A percentile compares a stretch with the other conserved stretches of the same genome.
Evolutionary conservation across 30 jellyfish, hydroid and myxozoan genomes (phyloP).

Genomic region (Euphysa ruthae): DNA sequence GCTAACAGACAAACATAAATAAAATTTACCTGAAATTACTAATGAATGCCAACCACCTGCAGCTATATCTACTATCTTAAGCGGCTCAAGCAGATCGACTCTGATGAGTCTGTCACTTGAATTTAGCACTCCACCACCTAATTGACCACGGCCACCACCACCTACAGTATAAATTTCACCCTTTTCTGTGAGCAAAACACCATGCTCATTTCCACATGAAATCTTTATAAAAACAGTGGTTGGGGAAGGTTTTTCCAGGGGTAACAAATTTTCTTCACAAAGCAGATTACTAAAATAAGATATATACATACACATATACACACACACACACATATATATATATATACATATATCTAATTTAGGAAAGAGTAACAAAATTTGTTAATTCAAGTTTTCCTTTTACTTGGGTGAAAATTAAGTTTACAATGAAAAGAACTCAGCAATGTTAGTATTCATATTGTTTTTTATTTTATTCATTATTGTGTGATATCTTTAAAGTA

Average conservation of each 20-base stretch:
- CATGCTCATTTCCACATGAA: slow-evolving; percentile 89
- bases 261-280: background rate
- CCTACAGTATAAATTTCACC: slow-evolving; percentile 69
- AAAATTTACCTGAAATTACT: slow-evolving; percentile 63
- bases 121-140: slow-evolving; percentile 62
- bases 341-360: no score
- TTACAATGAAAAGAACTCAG: no score
- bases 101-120: slow-evolving; percentile 8
- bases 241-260: background rate
- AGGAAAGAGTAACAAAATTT: no score
- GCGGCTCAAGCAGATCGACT: slow-evolving; percentile 55
- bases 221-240: background rate
- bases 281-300: background rate
- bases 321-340: no score
- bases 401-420: no score
- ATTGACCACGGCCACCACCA: slow-evolving; percentile 79
- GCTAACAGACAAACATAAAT: no score
- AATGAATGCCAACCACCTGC: slow-evolving; percentile 99
- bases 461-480: no score
- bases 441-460: no score
- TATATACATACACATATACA: no score
- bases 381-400: no score
- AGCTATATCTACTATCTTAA: slow-evolving; percentile 35
- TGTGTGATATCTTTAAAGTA: no score
- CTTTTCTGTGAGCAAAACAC: slow-evolving; percentile 27